A percentile compares a stretch with the other conserved stretches of the same genome.
Evolutionary conservation across 2,888 invertebrate genomes (phyloP).

Genomic region (Macrosiphum euphorbiae): DNA sequence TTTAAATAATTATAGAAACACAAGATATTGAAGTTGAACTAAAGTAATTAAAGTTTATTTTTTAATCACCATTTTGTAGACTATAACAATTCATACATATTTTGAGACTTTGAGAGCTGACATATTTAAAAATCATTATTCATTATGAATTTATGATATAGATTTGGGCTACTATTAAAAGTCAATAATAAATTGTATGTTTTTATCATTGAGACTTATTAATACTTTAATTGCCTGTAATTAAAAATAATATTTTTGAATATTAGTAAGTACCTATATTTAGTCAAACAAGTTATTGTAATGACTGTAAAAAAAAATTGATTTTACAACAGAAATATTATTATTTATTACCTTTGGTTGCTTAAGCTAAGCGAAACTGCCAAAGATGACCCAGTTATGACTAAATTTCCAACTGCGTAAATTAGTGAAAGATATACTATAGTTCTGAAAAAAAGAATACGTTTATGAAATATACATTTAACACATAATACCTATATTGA

Average conservation of each 20-base stretch:
- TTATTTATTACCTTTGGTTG: constrained; percentile 39
- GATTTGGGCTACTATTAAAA: background rate
- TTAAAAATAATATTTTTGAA: background rate
- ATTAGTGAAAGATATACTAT: constrained; percentile 91
- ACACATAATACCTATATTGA: background rate
- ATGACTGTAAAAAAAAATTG: background rate
- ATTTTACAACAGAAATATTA: background rate
- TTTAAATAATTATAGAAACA: background rate
- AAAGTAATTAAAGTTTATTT: background rate
- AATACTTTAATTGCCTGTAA: background rate
- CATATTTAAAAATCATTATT: background rate
- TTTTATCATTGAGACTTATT: background rate
- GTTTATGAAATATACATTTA: background rate
- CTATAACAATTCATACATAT: background rate
- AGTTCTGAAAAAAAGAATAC: constrained; percentile 74
- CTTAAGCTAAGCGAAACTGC: constrained; percentile 37
- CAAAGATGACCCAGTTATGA: constrained; percentile 67
- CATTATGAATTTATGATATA: background rate
- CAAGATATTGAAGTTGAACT: background rate
- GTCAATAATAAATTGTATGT: background rate
- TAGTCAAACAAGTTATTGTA: background rate
- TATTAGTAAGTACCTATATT: background rate
- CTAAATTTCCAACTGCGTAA: constrained; percentile 71
- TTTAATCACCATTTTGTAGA: background rate
- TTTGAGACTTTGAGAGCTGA: background rate